Base-by-base conservation (phyloP, 2,888 invertebrate species). In the Patella ulyssiponensis region DNA sequence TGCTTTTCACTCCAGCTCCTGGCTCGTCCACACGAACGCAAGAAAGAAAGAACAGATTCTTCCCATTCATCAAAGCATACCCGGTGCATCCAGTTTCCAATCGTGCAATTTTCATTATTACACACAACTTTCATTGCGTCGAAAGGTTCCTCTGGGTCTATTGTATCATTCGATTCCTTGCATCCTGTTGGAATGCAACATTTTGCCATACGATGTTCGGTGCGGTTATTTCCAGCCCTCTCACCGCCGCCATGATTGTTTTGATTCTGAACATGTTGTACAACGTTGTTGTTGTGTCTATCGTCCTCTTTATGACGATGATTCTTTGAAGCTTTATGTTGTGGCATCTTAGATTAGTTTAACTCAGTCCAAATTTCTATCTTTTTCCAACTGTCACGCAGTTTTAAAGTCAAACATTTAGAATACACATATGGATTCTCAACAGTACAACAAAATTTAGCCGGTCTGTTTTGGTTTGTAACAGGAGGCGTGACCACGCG, bases 11-110 rank as follows among this genome's bases (percentile, higher is more conserved):
- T 97, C 98, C 98, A 98, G 84, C 96, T 96, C 33, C 98, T 94
- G 4, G 98, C 97, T 56, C 98, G 93, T 74, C 97, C 97, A 92
- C 96, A 96, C 56, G 96, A 95, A 92, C 97, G 96, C 80, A 98
- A 93, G 90, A 96, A 97, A 75, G 95, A 95, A 85, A 98, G 93
- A 78, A 98, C 96, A 58, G 95, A 94, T 91, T 95, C 95, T 92
- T 98, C 98, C 97, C 97, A 98, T 86, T 95, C 94, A 85, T 97
- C 96, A 93, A 98, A 98, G 92, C 98, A 98, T 92, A 96, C 96
- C 86, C 95, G 95, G 93, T 98, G 98, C 98, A 98, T 98, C 91
- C 95, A 97, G 91, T 95, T 95, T 82, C 98, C 97, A 89, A 94
- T 94, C 82, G 94, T 93, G 93, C 98, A 98, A 90, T 95, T 94